Conservation (phyloP, 2,888 invertebrate genomes). For the Chalcis sispes region DNA sequence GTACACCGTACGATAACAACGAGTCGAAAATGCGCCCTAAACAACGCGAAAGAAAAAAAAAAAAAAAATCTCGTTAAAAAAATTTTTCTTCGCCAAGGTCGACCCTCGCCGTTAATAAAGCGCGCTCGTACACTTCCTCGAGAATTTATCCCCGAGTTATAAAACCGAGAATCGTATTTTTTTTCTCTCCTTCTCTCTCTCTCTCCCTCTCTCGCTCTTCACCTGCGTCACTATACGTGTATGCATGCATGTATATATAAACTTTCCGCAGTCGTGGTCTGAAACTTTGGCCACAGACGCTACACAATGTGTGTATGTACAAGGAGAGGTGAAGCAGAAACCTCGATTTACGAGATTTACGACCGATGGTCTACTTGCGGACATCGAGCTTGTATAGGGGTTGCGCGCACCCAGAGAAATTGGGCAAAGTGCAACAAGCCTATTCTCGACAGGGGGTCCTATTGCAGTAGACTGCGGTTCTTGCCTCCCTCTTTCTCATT, state of each 20-base stretch:
- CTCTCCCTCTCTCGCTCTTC: not conserved
- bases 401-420: too few relatives aligned
- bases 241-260: not conserved
- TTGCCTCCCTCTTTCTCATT: too few relatives aligned
- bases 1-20: too few relatives aligned
- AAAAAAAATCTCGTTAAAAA: conserved; percentile 36
- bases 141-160: not conserved
- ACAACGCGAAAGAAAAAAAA: not conserved
- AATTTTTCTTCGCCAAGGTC: conserved; percentile 22
- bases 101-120: conserved; percentile 36
- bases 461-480: too few relatives aligned
- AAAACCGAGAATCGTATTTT: conserved; percentile 33
- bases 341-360: conserved; percentile 64
- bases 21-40: not conserved
- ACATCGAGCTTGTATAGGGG: conserved; percentile 48
- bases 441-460: too few relatives aligned
- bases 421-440: conserved; percentile 66
- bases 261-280: not conserved
- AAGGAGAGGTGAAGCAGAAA: not conserved
- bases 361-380: conserved; percentile 44
- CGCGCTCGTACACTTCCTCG: not conserved
- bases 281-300: not conserved
- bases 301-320: too few relatives aligned
- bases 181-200: not conserved
- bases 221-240: not conserved